Evolutionary conservation across 2,888 invertebrate species (phyloP).

Genomic region (Zaprionus bogoriensis): DNA sequence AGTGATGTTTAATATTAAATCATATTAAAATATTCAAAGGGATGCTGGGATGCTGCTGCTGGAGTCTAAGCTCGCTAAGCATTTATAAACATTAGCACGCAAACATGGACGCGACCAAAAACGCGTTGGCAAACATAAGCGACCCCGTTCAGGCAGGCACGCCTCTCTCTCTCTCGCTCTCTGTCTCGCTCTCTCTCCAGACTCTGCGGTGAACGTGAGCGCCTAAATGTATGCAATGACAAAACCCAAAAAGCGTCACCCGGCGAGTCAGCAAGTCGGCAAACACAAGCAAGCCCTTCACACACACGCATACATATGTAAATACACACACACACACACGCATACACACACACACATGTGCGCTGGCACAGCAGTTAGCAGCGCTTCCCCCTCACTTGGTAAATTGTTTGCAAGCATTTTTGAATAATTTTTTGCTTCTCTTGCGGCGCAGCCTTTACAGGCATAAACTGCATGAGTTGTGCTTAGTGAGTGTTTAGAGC

Average conservation of each 20-base stretch:
- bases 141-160: conserved; percentile 11
- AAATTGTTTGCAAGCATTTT: conserved; percentile 80
- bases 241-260: conserved; percentile 59
- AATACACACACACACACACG: conserved; percentile 13
- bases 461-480: conserved; percentile 70
- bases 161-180: neutral
- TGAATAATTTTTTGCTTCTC: conserved; percentile 71
- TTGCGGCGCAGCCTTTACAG: conserved; percentile 28
- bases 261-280: conserved; percentile 68
- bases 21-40: conserved; percentile 81
- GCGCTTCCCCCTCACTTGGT: conserved; percentile 48
- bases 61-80: conserved; percentile 63
- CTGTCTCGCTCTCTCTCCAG: neutral
- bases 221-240: conserved; percentile 74
- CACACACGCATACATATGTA: conserved; percentile 16
- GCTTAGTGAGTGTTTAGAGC: conserved; percentile 76
- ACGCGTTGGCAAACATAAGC: conserved; percentile 69
- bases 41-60: conserved; percentile 43
- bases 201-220: conserved; percentile 34
- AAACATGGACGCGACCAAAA: conserved; percentile 74
- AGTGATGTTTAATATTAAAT: conserved; percentile 76
- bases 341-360: conserved; percentile 25
- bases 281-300: conserved; percentile 42
- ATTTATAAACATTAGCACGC: conserved; percentile 80
- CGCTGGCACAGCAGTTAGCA: conserved; percentile 19